Conservation (phyloP, 2,888 invertebrate genomes). For the Linyphia triangularis region DNA sequence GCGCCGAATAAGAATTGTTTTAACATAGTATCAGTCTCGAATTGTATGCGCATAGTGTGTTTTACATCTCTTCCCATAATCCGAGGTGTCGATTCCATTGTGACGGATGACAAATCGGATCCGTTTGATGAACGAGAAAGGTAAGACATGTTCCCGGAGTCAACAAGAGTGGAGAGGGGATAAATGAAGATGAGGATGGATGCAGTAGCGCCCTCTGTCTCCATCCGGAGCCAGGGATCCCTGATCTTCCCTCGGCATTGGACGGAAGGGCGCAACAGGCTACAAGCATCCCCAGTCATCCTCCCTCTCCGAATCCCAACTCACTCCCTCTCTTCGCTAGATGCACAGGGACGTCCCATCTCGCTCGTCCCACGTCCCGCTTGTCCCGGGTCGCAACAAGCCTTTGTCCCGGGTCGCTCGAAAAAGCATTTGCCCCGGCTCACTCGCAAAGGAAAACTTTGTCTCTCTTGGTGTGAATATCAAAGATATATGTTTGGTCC, state of each 20-base stretch:
- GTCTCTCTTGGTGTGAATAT: no score
- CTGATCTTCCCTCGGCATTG: conserved; percentile 25
- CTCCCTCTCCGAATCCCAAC: conserved; percentile 50
- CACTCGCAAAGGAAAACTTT: no score
- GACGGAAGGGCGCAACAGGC: conserved; percentile 73
- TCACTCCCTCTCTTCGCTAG: conserved; percentile 32
- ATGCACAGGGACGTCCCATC: neutral
- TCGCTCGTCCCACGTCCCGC: neutral
- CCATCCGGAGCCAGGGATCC: conserved; percentile 28
- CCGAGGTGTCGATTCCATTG: no score
- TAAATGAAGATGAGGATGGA: conserved; percentile 2
- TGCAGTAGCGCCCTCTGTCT: conserved; percentile 61
- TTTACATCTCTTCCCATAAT: no score
- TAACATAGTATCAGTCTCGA: no score
- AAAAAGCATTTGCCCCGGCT: no score
- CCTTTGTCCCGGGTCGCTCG: neutral
- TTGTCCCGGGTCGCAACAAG: conserved; percentile 21
- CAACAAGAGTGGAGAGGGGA: neutral
- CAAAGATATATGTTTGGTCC: no score
- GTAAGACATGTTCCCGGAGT: neutral
- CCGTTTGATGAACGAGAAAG: neutral
- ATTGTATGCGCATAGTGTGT: no score
- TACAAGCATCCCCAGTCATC: conserved; percentile 58
- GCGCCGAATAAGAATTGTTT: no score
- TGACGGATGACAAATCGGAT: neutral